Conservation (phyloP, 1,140 invertebrate genomes). For the Lysiphlebus fabarum region DNA sequence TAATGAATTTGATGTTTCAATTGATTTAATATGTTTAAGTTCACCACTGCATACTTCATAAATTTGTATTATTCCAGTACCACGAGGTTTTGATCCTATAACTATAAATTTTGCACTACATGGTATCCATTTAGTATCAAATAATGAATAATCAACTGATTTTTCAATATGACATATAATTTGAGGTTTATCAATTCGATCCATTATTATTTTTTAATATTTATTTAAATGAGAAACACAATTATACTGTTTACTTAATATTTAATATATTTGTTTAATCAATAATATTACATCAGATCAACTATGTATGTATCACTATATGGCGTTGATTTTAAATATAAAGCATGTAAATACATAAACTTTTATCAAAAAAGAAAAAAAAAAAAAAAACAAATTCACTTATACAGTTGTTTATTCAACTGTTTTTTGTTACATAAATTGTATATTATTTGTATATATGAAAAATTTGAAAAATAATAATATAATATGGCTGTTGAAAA, state of each 20-base stretch:
- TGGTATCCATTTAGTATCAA: conserved; percentile 93
- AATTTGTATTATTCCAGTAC: conserved; percentile 82
- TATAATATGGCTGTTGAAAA: too few species aligned
- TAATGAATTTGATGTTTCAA: conserved; percentile 76
- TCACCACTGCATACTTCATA: conserved; percentile 77
- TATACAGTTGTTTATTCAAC: neutral
- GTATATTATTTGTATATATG: too few species aligned
- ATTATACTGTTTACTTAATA: neutral
- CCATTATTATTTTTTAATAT: conserved; percentile 37
- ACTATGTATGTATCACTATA: too few species aligned
- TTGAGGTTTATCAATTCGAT: conserved; percentile 75
- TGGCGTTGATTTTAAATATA: too few species aligned
- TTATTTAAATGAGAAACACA: neutral
- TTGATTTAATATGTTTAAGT: conserved; percentile 68
- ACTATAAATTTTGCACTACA: conserved; percentile 87
- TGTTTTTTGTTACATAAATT: too few species aligned
- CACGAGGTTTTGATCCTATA: conserved; percentile 79
- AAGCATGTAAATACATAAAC: too few species aligned
- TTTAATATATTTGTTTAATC: too few species aligned
- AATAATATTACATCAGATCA: neutral
- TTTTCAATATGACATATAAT: conserved; percentile 86
- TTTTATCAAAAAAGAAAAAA: too few species aligned
- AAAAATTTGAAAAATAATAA: too few species aligned
- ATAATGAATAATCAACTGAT: conserved; percentile 79
- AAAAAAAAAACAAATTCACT: conserved; percentile 12